Conservation (phyloP, 2,797 vertebrate genomes). For the Lepus oiostolus region DNA sequence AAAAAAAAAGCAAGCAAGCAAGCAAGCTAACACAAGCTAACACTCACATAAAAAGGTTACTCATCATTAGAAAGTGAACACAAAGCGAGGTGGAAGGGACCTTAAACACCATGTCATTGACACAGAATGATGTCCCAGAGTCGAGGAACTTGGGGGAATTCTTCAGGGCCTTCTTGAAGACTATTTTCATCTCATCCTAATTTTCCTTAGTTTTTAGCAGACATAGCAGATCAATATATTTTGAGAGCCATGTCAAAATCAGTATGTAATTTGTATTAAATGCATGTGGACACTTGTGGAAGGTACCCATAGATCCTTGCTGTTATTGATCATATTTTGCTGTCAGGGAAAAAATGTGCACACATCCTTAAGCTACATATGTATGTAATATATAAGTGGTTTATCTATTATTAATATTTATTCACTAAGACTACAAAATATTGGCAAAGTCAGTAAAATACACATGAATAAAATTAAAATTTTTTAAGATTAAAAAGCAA, state of each 20-base stretch:
- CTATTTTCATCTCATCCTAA: conserved; percentile 6
- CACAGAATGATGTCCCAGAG: too few species aligned
- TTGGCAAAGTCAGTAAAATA: neutral
- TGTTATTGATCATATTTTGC: neutral
- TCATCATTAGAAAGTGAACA: neutral
- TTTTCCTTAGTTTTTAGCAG: neutral
- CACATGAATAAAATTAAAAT: neutral
- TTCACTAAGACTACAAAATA: neutral
- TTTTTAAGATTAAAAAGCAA: conserved; percentile 34
- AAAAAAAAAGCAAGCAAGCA: too few species aligned
- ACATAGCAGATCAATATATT: conserved; percentile 44
- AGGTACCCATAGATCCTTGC: neutral
- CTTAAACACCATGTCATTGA: neutral
- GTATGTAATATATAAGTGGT: neutral
- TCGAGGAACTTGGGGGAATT: neutral
- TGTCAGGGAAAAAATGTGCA: neutral
- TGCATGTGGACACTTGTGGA: conserved; percentile 24
- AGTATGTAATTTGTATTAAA: conserved; percentile 46
- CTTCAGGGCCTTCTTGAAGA: neutral
- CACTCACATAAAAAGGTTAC: neutral
- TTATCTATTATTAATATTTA: neutral
- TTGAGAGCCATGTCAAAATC: conserved; percentile 3
- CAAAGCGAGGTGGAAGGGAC: neutral
- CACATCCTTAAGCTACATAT: neutral
- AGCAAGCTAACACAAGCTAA: too few species aligned